A percentile compares a stretch with the other conserved stretches of the same genome.
Evolutionary conservation across 2,113 vertebrate genomes (phyloP).

Genomic region (Pantherophis guttatus): DNA sequence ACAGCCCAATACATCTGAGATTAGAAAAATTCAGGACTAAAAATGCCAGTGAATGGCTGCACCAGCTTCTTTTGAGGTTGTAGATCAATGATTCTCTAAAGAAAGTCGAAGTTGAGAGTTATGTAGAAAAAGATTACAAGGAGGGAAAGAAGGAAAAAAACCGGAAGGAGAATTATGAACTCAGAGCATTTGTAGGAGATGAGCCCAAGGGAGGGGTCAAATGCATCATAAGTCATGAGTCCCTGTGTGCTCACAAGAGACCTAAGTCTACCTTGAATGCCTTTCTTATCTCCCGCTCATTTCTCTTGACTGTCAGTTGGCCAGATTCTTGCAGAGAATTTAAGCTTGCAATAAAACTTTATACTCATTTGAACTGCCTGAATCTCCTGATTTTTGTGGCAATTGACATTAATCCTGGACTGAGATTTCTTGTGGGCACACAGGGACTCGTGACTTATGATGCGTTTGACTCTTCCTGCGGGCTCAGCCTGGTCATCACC

Average conservation of each 20-base stretch:
- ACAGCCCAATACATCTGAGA: background rate
- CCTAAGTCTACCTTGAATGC: background rate
- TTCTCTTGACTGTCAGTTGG: background rate
- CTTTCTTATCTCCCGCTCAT: background rate
- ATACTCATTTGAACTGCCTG: background rate
- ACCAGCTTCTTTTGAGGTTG: background rate
- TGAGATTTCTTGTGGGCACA: background rate
- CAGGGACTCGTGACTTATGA: no score
- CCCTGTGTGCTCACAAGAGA: background rate
- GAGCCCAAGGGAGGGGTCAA: background rate
- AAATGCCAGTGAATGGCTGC: background rate
- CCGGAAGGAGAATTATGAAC: background rate
- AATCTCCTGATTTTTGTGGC: no score
- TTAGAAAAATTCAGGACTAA: background rate
- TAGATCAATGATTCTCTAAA: no score
- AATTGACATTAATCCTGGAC: no score
- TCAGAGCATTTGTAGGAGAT: background rate
- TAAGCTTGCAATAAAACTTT: background rate
- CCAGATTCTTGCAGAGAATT: background rate
- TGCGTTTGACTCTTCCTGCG: no score
- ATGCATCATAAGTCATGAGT: background rate
- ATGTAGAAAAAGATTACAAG: background rate
- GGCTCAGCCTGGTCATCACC: no score
- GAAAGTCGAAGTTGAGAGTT: background rate
- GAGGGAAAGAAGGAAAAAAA: background rate